Base-by-base conservation (phyloP, 1,140 invertebrate genomes). In the Drosophila novamexicana region DNA sequence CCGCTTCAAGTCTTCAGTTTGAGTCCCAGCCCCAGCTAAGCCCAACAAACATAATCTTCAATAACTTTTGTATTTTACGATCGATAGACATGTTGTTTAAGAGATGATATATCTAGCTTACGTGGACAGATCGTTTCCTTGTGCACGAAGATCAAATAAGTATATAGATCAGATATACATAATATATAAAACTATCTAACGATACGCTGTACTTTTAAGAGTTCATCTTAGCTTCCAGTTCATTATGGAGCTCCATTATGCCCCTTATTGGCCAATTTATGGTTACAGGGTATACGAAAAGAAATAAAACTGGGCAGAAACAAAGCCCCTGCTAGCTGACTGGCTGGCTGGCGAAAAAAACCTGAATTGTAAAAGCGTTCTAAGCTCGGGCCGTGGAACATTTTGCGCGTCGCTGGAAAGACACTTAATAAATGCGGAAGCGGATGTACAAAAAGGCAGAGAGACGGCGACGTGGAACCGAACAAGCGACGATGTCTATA, bases 351-450 rank as follows among this genome's bases (percentile, higher is more conserved):
- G 52, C 52, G 18, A 16, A 44, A 58, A 57, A 42, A 89, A 88
- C 84, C 85, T 89, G 83, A 88, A 89, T 88, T 88, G 83, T 88
- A 88, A 88, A 86, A 88, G 89, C 83, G 83, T 88, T 88, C 83
- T 88, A 85, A 86, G 77, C 82, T 75, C 81, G 36, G 42, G 59
- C 57, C 53, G 78, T 63, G 67, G 77, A 83, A 75, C 81, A 68
- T 79, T 84, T 84, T 79, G 75, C 76, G 77, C 79, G 79, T 71
- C 76, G 82, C 75, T 85, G 83, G 68, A 89, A 89, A 89, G 85
- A 89, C 85, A 89, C 84, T 89, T 89, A 84, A 91, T 90, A 91
- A 91, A 91, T 91, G 90, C 90, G 90, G 90, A 91, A 91, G 90
- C 90, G 90, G 90, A 91, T 91, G 90, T 91, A 88, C 88, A 61